phyloP scores from a whole-genome alignment of 2,888 invertebrate genomes.

The Gortyna flavago region DNA sequence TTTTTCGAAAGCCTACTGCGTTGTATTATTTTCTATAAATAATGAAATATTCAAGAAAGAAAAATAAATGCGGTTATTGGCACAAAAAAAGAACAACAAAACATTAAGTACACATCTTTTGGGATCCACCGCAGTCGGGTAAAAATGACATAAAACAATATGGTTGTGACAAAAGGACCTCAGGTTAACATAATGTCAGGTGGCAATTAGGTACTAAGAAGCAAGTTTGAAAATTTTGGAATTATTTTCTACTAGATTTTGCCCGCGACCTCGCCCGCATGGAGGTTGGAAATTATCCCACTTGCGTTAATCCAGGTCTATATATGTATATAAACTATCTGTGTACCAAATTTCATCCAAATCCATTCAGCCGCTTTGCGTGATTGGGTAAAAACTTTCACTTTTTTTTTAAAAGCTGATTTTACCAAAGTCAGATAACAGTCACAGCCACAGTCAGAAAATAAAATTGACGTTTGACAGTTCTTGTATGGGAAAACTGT shows the following conservation, averaged over 20 bases:
- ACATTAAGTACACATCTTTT: not conserved
- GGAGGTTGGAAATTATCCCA: not conserved
- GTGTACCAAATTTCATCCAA: not conserved
- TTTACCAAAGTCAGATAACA: too few species aligned
- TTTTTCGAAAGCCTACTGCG: not conserved
- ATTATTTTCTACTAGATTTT: not conserved
- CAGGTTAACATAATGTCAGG: not conserved
- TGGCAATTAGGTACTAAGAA: not conserved
- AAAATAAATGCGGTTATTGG: not conserved
- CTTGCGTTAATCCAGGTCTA: not conserved
- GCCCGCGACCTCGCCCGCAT: not conserved
- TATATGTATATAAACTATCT: not conserved
- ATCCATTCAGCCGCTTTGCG: not conserved
- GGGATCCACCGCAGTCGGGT: not conserved
- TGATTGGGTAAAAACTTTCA: not conserved
- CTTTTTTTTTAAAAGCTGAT: too few species aligned
- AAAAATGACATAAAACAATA: not conserved
- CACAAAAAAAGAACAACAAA: not conserved
- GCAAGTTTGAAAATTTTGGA: not conserved
- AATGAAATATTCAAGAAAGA: not conserved
- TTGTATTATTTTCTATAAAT: not conserved
- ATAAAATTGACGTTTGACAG: too few species aligned
- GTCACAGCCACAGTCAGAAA: too few species aligned
- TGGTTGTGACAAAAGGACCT: not conserved
- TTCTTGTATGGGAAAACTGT: too few species aligned